Evolutionary conservation across 2,888 invertebrate genomes (phyloP).

Genomic region (Cephonodes hylas): DNA sequence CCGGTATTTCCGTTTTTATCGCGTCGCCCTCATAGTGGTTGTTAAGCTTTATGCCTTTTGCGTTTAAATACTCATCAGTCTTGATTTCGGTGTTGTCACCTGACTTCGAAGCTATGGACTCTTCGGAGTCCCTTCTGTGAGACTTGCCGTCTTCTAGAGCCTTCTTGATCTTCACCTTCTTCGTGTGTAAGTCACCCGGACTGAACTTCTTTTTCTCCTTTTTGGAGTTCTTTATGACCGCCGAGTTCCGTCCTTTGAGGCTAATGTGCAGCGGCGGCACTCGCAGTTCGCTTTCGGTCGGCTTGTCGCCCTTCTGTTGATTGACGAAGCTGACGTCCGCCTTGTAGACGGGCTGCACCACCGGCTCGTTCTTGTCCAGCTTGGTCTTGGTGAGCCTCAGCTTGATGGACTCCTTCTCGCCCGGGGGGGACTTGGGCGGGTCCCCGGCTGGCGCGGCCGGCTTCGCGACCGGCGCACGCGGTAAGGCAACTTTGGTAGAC

Average conservation of each 20-base stretch:
- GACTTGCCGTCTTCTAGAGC: constrained; percentile 64
- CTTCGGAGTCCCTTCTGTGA: constrained; percentile 62
- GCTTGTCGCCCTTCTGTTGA: constrained; percentile 73
- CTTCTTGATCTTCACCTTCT: constrained; percentile 78
- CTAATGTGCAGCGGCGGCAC: constrained; percentile 95
- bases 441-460: constrained; percentile 43
- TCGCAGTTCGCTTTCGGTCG: constrained; percentile 85
- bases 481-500: constrained; percentile 65
- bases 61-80: constrained; percentile 70
- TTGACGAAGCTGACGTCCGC: constrained; percentile 89
- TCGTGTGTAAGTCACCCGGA: constrained; percentile 73
- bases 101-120: constrained; percentile 56
- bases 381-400: constrained; percentile 83
- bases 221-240: constrained; percentile 90
- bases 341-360: constrained; percentile 88
- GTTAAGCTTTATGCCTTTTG: constrained; percentile 65
- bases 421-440: constrained; percentile 61
- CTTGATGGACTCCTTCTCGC: constrained; percentile 88
- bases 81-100: constrained; percentile 61
- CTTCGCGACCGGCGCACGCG: constrained; percentile 52
- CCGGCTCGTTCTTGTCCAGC: constrained; percentile 90
- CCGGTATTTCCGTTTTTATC: constrained; percentile 68
- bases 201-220: constrained; percentile 83
- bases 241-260: constrained; percentile 90
- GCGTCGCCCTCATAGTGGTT: constrained; percentile 65